phyloP scores from a whole-genome alignment of 2,888 invertebrate genomes.

The Eupithecia subfuscata region DNA sequence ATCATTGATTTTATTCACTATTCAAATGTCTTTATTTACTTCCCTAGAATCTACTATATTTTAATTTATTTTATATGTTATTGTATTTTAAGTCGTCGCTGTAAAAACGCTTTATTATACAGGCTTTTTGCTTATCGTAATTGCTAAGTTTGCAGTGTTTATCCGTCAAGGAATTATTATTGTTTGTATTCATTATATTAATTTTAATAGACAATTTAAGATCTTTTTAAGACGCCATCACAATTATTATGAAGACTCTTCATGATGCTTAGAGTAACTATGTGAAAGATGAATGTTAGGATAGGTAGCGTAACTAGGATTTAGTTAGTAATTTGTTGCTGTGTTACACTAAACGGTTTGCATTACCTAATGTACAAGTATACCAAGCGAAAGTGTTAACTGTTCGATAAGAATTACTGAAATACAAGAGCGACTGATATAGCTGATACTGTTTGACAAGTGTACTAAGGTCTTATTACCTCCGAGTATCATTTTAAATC shows the following conservation, averaged over 20 bases:
- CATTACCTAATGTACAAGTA: constrained; percentile 58
- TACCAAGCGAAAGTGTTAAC: constrained; percentile 48
- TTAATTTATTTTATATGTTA: constrained; percentile 74
- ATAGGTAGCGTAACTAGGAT: constrained; percentile 67
- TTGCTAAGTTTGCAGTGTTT: constrained; percentile 69
- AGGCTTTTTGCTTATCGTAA: constrained; percentile 72
- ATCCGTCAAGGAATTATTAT: constrained; percentile 67
- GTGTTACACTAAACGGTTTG: constrained; percentile 66
- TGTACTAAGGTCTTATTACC: constrained; percentile 81
- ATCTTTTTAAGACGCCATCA: constrained; percentile 76
- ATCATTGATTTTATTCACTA: constrained; percentile 49
- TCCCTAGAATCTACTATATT: constrained; percentile 45
- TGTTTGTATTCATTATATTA: constrained; percentile 67
- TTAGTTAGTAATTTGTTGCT: constrained; percentile 74
- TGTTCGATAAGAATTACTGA: constrained; percentile 60
- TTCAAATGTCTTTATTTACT: constrained; percentile 60
- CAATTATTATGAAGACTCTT: constrained; percentile 67
- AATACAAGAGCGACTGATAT: constrained; percentile 74
- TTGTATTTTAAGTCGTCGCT: constrained; percentile 70
- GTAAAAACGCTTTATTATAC: constrained; percentile 67
- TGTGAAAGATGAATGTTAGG: constrained; percentile 72
- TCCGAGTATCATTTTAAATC: constrained; percentile 82
- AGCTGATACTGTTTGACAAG: constrained; percentile 78
- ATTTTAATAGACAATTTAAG: constrained; percentile 77
- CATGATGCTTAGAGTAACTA: constrained; percentile 68